phyloP scores from a whole-genome alignment of 2,888 invertebrate genomes.

The Melinaea marsaeus region DNA sequence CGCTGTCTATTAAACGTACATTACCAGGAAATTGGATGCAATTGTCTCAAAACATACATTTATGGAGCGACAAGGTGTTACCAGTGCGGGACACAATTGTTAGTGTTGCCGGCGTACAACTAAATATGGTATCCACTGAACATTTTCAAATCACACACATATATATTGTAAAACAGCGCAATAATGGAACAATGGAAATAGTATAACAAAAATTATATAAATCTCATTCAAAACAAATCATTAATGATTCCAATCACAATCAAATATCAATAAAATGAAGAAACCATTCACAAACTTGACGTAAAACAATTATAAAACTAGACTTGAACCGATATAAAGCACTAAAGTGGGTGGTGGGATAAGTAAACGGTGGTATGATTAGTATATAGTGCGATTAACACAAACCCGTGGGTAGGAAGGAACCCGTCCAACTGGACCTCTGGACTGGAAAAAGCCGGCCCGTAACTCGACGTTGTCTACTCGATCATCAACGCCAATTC shows the following conservation, averaged over 20 bases:
- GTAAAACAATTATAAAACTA: background rate
- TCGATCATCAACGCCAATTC: constrained; percentile 21
- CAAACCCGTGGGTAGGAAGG: constrained; percentile 14
- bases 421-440: constrained; percentile 27
- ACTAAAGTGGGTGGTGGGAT: background rate
- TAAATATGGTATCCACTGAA: constrained; percentile 37
- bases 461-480: constrained; percentile 18
- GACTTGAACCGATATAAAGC: background rate
- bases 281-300: background rate
- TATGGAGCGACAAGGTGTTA: constrained; percentile 17
- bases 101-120: constrained; percentile 12
- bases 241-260: too few species aligned
- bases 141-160: background rate
- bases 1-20: constrained; percentile 1
- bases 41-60: constrained; percentile 16
- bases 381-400: constrained; percentile 7
- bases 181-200: background rate
- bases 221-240: background rate
- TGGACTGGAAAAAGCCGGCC: constrained; percentile 22
- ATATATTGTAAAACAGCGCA: constrained; percentile 1
- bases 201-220: background rate
- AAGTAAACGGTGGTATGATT: constrained; percentile 5
- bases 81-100: constrained; percentile 13
- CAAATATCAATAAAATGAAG: background rate
- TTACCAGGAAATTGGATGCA: constrained; percentile 14